Evolutionary conservation across 92 coral and sea anemone species (phyloP).

Genomic region (Desmophyllum pertusum): DNA sequence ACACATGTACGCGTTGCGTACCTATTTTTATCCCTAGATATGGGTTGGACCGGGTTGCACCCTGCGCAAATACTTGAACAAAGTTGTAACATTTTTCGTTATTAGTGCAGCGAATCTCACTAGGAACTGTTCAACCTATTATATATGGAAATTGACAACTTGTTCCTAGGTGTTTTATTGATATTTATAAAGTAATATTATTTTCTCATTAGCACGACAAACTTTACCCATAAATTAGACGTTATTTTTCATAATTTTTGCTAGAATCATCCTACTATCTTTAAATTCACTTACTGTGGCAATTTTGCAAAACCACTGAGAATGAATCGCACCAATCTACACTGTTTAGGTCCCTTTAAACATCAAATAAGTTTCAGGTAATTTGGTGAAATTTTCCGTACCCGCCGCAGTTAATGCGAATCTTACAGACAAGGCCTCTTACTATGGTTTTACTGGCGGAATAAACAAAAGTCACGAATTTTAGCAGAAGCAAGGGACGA

Average conservation of each 20-base stretch:
- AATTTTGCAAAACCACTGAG: slow-evolving; percentile 24
- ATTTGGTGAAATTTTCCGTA: slow-evolving; percentile 11
- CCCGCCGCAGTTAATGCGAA: slow-evolving; percentile 31
- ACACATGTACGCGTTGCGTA: no score
- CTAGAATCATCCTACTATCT: neutral
- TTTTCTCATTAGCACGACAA: slow-evolving; percentile 17
- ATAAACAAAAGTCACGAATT: no score
- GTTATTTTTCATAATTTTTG: slow-evolving; percentile 16
- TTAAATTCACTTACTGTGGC: slow-evolving; percentile 17
- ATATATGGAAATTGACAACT: neutral
- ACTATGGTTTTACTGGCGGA: no score
- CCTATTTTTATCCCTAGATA: neutral
- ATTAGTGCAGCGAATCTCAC: neutral
- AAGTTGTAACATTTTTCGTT: neutral
- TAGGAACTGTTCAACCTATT: neutral
- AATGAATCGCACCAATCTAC: slow-evolving; percentile 24
- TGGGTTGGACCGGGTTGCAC: slow-evolving; percentile 1
- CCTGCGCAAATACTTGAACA: neutral
- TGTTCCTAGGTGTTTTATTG: neutral
- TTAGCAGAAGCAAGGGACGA: no score
- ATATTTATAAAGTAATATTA: neutral
- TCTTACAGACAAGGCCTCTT: slow-evolving; percentile 27
- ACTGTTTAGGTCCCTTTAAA: slow-evolving; percentile 14
- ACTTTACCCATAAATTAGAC: slow-evolving; percentile 23
- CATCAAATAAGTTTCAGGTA: slow-evolving; percentile 25